A percentile compares a stretch with the other conserved stretches of the same genome.
These are phyloP conservation scores for Ypsolopha sequella DNA, from an alignment of 2,888 invertebrate genomes.

Conservation along the genomic window DNA sequence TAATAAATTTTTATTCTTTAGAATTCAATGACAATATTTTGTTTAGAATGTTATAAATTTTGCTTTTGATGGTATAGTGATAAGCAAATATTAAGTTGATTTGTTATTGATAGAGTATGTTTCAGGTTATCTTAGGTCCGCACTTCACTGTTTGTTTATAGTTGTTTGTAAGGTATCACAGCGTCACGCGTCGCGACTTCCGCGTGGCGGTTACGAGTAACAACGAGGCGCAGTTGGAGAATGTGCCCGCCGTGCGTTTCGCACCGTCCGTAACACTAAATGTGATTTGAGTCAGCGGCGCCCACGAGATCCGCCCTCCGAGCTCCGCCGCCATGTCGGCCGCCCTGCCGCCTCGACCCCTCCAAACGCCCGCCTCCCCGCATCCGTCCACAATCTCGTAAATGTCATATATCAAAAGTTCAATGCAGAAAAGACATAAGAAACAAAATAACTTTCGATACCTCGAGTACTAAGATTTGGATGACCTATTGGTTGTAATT, in stretches of 20 bases:
- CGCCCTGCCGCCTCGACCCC: conserved; percentile 29
- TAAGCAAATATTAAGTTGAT: too few relatives aligned
- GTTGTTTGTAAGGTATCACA: conserved; percentile 18
- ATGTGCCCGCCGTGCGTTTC: conserved; percentile 21
- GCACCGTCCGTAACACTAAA: conserved; percentile 42
- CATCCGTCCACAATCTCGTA: conserved; percentile 13
- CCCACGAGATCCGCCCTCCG: conserved; percentile 35
- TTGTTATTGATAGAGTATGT: too few relatives aligned
- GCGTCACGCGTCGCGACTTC: conserved; percentile 19
- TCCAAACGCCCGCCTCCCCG: conserved; percentile 21
- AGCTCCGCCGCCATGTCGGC: conserved; percentile 30
- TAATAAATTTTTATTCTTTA: too few relatives aligned
- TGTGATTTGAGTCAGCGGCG: conserved; percentile 43
- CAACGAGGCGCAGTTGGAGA: conserved; percentile 2
- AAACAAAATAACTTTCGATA: conserved; percentile 16
- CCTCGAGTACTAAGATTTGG: background rate
- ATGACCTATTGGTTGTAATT: too few relatives aligned
- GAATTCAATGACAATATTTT: too few relatives aligned
- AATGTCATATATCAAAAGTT: too few relatives aligned
- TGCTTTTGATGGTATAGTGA: too few relatives aligned
- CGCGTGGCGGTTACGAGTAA: too few relatives aligned
- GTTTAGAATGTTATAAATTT: too few relatives aligned
- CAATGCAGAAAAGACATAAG: background rate
- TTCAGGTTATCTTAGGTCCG: too few relatives aligned
- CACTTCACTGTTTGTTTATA: conserved; percentile 28